Evolutionary conservation across 2,113 vertebrate species (phyloP), one percentile per base, ranked within the genome.

Genomic region (Pseudonaja textilis): DNA sequence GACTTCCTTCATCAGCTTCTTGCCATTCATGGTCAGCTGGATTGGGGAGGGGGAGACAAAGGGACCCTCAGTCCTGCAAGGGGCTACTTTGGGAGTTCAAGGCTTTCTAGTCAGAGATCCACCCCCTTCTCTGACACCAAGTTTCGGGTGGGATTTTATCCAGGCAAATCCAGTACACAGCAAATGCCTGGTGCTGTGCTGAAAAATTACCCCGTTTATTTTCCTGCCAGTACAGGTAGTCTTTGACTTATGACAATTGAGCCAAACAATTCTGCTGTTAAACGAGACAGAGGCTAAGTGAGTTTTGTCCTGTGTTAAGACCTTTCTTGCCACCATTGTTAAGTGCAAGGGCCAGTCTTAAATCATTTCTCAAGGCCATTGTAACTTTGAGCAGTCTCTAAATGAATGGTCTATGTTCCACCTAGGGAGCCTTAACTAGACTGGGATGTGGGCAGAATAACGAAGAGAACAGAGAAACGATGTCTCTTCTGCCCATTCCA

Each of bases 11-110:
- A 97, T 98, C 16, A 98, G 98, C 91, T 97, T 98, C 0, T 98
- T 98, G 86, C 98, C 98, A 0, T 98, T 97, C 94, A 98, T 98
- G 0, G 98, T 98, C 7, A 99, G 97, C 99, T 99, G 95, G 29
- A 18, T 59, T 29, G 14, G 11, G 1, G 92, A 59, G 2, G 2
- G 20, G 9, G 22, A 8, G 42, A 42, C 16, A 59, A 45, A 26
- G n/a, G 16, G 23, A 50, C 29, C 6, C 56, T 16, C 3, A 81
- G 34, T 39, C 34, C 7, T 3, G 74, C 69, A 20, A 39, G 18
- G 7, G 1, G 64, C 14, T 34, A 74, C 14, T 34, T 74, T 69
- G 29, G 29, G 4, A 34, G 69, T 39, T 34, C 69, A 10, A 39
- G 69, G 9, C 18, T 3, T 81, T 8, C 69, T 81, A 81, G 7